Evolutionary conservation across 1,140 invertebrate species (phyloP).

Genomic region (Rhynchophorus ferrugineus): DNA sequence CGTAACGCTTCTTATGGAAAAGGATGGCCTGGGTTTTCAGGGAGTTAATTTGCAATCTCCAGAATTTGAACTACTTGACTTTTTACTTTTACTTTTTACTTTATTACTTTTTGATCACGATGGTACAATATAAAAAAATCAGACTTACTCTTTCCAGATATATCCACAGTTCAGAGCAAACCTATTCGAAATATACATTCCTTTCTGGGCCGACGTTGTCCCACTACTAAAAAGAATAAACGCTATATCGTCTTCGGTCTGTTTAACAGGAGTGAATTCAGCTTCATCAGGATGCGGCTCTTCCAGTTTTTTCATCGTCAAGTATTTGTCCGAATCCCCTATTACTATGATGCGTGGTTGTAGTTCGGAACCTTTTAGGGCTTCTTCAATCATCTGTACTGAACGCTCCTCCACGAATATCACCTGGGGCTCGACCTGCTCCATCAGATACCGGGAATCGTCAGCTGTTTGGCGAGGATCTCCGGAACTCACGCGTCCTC

Average conservation of each 20-base stretch:
- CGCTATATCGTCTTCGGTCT: conserved; percentile 28
- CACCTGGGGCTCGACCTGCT: conserved; percentile 4
- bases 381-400: conserved; percentile 12
- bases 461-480: conserved; percentile 7
- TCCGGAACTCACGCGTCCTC: conserved; percentile 26
- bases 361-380: conserved; percentile 3
- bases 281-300: conserved; percentile 10
- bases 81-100: too few relatives aligned
- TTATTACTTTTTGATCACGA: too few relatives aligned
- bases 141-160: background rate
- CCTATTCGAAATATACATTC: conserved; percentile 15
- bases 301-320: conserved; percentile 12
- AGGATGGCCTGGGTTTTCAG: too few relatives aligned
- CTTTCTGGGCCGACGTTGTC: conserved; percentile 72
- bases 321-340: conserved; percentile 15
- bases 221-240: conserved; percentile 56
- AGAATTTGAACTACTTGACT: too few relatives aligned
- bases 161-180: background rate
- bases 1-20: too few relatives aligned
- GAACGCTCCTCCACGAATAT: conserved; percentile 18
- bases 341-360: conserved; percentile 16
- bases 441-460: conserved; percentile 10
- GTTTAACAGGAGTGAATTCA: conserved; percentile 14
- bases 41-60: too few relatives aligned
- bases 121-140: background rate